Conservation (phyloP, 2,888 invertebrate genomes). For the Heliconius charithonia region DNA sequence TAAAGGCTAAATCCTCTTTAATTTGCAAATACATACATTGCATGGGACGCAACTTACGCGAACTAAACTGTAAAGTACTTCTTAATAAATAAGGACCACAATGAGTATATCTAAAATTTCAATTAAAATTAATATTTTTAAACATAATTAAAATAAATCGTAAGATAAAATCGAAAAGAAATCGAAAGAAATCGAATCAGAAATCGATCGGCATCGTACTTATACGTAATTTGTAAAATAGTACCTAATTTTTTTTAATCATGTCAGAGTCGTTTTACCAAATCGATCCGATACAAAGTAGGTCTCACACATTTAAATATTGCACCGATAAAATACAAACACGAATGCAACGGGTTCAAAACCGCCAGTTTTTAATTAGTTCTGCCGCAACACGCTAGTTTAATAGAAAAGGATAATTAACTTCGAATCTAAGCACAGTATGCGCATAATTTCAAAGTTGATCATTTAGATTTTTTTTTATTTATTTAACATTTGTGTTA, state of each 20-base stretch:
- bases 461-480: neutral
- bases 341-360: constrained; percentile 27
- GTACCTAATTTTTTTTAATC: no score
- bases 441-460: constrained; percentile 16
- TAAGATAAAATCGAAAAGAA: no score
- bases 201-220: no score
- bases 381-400: constrained; percentile 22
- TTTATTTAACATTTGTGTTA: neutral
- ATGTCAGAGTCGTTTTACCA: constrained; percentile 3
- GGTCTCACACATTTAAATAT: constrained; percentile 22
- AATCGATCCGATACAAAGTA: constrained; percentile 12
- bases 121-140: no score
- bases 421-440: constrained; percentile 21
- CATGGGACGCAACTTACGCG: constrained; percentile 8
- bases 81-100: neutral
- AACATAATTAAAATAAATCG: no score
- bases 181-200: no score
- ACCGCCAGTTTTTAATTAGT: constrained; percentile 30
- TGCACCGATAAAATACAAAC: constrained; percentile 13
- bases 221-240: no score
- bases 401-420: constrained; percentile 28
- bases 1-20: neutral
- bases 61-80: neutral
- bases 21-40: neutral
- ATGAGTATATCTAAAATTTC: neutral